These are phyloP conservation scores for Agrotis exclamationis DNA, from an alignment of 2,888 invertebrate genomes.

Conservation along the genomic window DNA sequence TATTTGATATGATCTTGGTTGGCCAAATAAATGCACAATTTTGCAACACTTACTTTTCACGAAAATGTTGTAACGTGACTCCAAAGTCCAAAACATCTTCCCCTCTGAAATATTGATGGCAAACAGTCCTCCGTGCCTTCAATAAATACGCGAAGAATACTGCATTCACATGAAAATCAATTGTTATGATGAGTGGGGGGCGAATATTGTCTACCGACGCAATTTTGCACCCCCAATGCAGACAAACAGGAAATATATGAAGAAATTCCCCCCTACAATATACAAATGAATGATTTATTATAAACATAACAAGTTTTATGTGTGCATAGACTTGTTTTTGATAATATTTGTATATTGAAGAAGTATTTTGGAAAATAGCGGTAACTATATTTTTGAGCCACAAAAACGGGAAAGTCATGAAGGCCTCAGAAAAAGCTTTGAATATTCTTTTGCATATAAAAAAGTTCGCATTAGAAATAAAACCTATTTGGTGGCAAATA, in stretches of 20 bases:
- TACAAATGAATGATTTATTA: constrained; percentile 45
- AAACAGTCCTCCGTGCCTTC: constrained; percentile 5
- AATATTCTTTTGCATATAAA: no score
- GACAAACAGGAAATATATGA: constrained; percentile 56
- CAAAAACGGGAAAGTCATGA: no score
- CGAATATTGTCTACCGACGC: constrained; percentile 28
- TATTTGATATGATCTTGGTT: no score
- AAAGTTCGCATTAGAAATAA: no score
- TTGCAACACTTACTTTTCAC: neutral
- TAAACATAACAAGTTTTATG: constrained; percentile 39
- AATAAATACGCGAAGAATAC: constrained; percentile 37
- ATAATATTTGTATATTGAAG: neutral
- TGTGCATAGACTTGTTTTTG: constrained; percentile 25
- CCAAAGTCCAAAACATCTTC: neutral
- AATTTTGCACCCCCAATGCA: constrained; percentile 3
- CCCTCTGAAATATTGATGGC: constrained; percentile 21
- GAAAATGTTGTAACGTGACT: neutral
- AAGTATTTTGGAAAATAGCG: neutral
- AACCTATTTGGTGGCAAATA: neutral
- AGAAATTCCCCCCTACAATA: constrained; percentile 28
- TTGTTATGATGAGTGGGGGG: constrained; percentile 49
- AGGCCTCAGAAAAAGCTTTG: no score
- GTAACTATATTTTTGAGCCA: no score
- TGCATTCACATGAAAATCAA: constrained; percentile 51
- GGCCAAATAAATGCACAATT: neutral